Base-by-base conservation (phyloP, 2,888 invertebrate genomes). In the Neoitamus cyanurus region DNA sequence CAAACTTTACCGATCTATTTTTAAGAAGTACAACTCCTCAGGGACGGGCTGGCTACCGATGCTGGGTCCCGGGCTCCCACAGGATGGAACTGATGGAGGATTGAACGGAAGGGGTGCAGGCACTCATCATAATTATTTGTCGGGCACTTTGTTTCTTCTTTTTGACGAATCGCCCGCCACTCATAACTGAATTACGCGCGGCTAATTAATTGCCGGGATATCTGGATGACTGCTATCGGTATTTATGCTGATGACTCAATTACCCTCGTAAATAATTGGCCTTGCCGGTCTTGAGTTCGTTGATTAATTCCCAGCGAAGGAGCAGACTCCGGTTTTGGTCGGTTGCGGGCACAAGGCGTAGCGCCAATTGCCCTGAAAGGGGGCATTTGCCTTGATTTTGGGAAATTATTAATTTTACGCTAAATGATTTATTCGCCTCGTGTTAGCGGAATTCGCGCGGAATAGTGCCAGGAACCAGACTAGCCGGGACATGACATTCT, bases 211-310 rank as follows among this genome's bases (percentile, higher is more conserved):
- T 69, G 82, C 80, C 78, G 78, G 86, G 86, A 86, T 84, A 36
- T 86, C 25, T 82, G 84, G 86, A 83, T 84, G 86, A 86, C 83
- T 85, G 83, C 84, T 84, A 85, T 80, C 83, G 78, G 80, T 83
- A 83, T 84, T 84, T 80, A 84, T 80, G 84, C 48, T 86, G 86
- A 86, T 84, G 86, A 84, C 83, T 85, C 85, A 84, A 85, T 85
- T 84, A 85, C 69, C 48, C 37, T 84, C 69, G 77, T 84, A 85
- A 85, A 85, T 84, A 84, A 85, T 85, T 85, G 68, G 58, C 46
- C 20, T 46, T 28, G 25, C 25, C 15, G 42, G 37, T 46, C 9
- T 13, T 15, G 42, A 77, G 37, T 30, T 37, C 20, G 31, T 58
- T 77, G 77, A 42, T 46, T 70, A 34, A 58, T 72, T 78, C 9